phyloP scores from a whole-genome alignment of 23 tunicate genomes.

The Oikopleura vanhoeffeni region DNA sequence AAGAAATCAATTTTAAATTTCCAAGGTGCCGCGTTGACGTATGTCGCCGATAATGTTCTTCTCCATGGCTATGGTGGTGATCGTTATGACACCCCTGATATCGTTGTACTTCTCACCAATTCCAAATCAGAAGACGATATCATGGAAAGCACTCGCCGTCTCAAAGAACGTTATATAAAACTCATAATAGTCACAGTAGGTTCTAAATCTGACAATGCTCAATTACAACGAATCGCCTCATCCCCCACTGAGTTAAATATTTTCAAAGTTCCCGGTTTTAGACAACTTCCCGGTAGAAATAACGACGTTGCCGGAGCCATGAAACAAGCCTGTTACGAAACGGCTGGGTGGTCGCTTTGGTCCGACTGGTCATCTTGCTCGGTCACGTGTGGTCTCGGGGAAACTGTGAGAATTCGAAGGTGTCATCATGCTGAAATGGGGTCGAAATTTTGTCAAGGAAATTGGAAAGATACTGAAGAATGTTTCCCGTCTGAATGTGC shows the following conservation, averaged over 20 bases:
- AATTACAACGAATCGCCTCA: neutral
- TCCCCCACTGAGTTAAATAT: neutral
- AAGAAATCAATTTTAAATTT: too few species aligned
- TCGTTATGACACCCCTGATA: neutral
- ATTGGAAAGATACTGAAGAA: neutral
- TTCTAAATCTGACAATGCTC: neutral
- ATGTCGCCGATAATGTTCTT: neutral
- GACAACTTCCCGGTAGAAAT: neutral
- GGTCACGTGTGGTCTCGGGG: conserved; percentile 43
- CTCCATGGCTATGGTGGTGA: neutral
- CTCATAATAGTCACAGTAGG: neutral
- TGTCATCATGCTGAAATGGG: neutral
- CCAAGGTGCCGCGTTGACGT: too few species aligned
- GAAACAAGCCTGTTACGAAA: neutral
- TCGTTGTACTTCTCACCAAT: neutral
- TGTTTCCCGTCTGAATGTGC: too few species aligned
- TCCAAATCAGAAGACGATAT: neutral
- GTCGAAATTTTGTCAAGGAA: neutral
- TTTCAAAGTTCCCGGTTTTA: neutral
- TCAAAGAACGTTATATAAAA: neutral
- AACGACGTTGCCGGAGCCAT: neutral
- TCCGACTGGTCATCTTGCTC: conserved; percentile 69
- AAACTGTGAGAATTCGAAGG: conserved; percentile 16
- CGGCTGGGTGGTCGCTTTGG: conserved; percentile 22
- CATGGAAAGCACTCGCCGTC: neutral